Percentiles rank a stretch among this genome's conserved stretches.
Evolutionary conservation across 2,797 vertebrate species (phyloP).

Genomic region (Sebastolobus alascanus): DNA sequence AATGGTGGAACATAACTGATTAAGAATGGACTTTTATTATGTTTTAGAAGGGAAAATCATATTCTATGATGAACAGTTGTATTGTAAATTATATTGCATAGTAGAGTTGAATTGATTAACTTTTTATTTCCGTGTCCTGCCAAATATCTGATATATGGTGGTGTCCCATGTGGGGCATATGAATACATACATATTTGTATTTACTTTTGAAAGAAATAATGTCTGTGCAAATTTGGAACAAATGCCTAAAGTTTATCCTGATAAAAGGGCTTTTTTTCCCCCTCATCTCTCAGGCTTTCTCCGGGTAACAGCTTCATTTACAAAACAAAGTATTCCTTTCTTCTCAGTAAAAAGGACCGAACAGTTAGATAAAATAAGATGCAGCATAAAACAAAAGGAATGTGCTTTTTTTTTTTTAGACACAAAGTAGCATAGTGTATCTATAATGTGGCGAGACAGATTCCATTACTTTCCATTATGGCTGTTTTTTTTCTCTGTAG

Average conservation of each 20-base stretch:
- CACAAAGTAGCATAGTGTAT: background rate
- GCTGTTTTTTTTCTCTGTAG: slow-evolving; percentile 17
- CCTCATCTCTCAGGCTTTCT: background rate
- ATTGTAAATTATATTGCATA: too few species aligned
- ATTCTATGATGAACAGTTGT: background rate
- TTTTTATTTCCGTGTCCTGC: background rate
- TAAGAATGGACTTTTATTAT: background rate
- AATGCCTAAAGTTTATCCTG: background rate
- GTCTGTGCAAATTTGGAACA: background rate
- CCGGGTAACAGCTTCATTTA: background rate
- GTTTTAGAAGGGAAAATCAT: background rate
- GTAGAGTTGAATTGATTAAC: background rate
- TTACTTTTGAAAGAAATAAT: background rate
- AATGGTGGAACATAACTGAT: background rate
- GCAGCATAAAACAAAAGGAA: background rate
- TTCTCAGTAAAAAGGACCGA: background rate
- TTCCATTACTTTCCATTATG: slow-evolving; percentile 34
- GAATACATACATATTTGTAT: background rate
- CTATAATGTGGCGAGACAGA: slow-evolving; percentile 13
- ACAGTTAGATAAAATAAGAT: background rate
- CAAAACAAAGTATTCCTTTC: too few species aligned
- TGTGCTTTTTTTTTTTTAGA: background rate
- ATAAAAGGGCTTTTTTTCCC: background rate
- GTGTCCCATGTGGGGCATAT: background rate
- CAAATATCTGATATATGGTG: background rate